Percentiles rank a stretch among this genome's conserved stretches.
Conservation (phyloP, 2,797 vertebrate genomes). For the Pampus argenteus region DNA sequence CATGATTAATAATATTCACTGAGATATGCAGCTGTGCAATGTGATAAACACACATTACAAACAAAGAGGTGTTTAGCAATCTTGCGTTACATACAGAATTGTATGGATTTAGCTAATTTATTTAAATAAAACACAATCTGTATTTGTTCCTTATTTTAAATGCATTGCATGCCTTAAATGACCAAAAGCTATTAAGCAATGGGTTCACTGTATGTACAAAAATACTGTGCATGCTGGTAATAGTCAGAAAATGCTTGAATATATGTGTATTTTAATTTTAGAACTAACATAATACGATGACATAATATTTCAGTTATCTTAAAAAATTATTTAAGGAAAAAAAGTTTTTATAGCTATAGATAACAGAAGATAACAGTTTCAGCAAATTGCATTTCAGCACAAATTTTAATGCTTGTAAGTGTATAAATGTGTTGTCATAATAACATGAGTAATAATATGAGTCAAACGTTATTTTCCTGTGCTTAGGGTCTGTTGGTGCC, state of each 20-base stretch:
- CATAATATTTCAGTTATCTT: too few relatives aligned
- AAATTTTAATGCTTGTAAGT: neutral
- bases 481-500: slow-evolving; percentile 93
- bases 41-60: neutral
- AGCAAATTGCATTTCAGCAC: neutral
- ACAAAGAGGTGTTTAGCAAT: neutral
- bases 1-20: neutral
- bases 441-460: neutral
- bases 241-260: too few relatives aligned
- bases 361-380: neutral
- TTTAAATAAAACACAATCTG: neutral
- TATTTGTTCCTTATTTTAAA: neutral
- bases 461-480: slow-evolving; percentile 15
- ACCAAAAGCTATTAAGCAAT: neutral
- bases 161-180: neutral
- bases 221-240: neutral
- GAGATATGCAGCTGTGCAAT: neutral
- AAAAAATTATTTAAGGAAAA: too few relatives aligned
- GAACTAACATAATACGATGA: too few relatives aligned
- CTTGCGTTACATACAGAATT: neutral
- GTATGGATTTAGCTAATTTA: neutral
- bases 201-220: too few relatives aligned
- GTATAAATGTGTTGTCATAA: neutral
- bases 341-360: too few relatives aligned
- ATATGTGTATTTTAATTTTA: too few relatives aligned